A percentile compares a stretch with the other conserved stretches of the same genome.
phyloP scores from a whole-genome alignment of 1,140 invertebrate species.

The Zaprionus lachaisei region DNA sequence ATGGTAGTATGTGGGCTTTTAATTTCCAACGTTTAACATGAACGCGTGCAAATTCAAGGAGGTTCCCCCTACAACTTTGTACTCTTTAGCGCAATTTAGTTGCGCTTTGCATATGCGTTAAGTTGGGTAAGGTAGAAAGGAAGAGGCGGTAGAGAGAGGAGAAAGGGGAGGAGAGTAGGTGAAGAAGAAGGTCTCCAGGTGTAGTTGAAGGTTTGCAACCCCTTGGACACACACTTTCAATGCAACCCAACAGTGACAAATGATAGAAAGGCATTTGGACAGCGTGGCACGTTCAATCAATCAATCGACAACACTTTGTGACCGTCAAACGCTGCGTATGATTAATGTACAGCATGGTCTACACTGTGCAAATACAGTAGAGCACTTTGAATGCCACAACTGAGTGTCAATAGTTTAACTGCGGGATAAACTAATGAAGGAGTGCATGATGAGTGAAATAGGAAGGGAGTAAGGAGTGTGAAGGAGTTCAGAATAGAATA shows the following conservation, averaged over 20 bases:
- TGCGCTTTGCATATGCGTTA: conserved; percentile 61
- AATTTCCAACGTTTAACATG: conserved; percentile 72
- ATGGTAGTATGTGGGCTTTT: conserved; percentile 30
- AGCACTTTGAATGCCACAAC: no score
- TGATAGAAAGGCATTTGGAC: conserved; percentile 56
- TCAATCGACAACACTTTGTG: conserved; percentile 5
- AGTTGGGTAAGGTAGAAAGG: background rate
- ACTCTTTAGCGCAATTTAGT: conserved; percentile 78
- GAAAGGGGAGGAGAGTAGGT: no score
- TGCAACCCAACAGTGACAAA: conserved; percentile 47
- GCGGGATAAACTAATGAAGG: background rate
- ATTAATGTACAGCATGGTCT: background rate
- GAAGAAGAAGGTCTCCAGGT: background rate
- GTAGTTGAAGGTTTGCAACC: conserved; percentile 1
- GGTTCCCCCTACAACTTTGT: conserved; percentile 58
- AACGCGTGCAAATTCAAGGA: conserved; percentile 61
- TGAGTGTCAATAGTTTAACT: background rate
- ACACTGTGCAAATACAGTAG: no score
- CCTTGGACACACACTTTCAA: background rate
- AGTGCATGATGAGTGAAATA: background rate
- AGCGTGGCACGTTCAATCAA: conserved; percentile 44
- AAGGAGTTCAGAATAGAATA: no score
- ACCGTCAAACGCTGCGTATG: conserved; percentile 4
- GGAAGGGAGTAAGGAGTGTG: background rate
- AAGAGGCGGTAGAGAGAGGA: no score